Conservation (phyloP, 2,888 invertebrate genomes). For the Archaeoteleia sp. region DNA sequence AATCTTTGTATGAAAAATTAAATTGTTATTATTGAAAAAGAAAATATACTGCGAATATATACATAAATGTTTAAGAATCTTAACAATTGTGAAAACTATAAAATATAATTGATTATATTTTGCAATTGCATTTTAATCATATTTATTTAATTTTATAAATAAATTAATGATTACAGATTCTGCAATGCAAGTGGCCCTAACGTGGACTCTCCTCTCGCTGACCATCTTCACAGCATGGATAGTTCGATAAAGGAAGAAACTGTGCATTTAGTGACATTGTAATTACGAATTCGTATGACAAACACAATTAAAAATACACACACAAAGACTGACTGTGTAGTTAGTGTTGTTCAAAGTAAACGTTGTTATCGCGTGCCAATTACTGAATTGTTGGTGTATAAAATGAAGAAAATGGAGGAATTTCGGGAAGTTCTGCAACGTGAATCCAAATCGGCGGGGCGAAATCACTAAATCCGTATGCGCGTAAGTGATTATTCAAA, state of each 20-base stretch:
- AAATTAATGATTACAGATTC: slow-evolving; percentile 63
- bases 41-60: too few relatives aligned
- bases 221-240: slow-evolving; percentile 61
- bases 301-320: slow-evolving; percentile 49
- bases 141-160: slow-evolving; percentile 23
- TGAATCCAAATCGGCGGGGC: slow-evolving; percentile 15
- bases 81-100: too few relatives aligned
- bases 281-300: slow-evolving; percentile 7
- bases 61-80: too few relatives aligned
- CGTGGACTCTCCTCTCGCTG: slow-evolving; percentile 58
- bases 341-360: slow-evolving; percentile 61
- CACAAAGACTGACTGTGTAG: slow-evolving; percentile 67
- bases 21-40: too few relatives aligned
- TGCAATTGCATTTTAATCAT: background rate
- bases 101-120: background rate
- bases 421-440: slow-evolving; percentile 19
- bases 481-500: slow-evolving; percentile 17
- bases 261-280: background rate
- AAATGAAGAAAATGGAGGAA: background rate
- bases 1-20: too few relatives aligned
- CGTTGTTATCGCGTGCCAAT: slow-evolving; percentile 63
- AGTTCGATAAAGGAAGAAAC: slow-evolving; percentile 61
- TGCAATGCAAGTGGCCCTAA: slow-evolving; percentile 56
- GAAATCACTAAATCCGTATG: slow-evolving; percentile 28
- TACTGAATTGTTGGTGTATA: slow-evolving; percentile 31